A percentile compares a stretch with the other conserved stretches of the same genome.
These are phyloP conservation scores for Thalpophila matura DNA, from an alignment of 2,888 invertebrate species.

Conservation along the genomic window DNA sequence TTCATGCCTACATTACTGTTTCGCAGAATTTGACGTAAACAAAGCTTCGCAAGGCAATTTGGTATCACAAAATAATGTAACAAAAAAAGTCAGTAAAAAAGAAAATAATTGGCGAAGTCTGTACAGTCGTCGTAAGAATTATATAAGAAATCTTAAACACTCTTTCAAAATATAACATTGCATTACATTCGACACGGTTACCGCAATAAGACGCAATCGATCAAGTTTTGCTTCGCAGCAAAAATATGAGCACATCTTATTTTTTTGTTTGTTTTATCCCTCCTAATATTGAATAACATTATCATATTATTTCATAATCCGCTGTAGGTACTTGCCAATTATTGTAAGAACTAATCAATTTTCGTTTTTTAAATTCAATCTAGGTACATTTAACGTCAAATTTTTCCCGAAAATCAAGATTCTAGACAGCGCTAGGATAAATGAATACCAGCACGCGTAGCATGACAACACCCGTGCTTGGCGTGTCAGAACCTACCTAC, in stretches of 20 bases:
- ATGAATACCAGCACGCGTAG: too few relatives aligned
- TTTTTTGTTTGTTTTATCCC: constrained; percentile 19
- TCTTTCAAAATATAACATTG: constrained; percentile 57
- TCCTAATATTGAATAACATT: constrained; percentile 16
- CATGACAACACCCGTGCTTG: too few relatives aligned
- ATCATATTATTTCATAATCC: constrained; percentile 3
- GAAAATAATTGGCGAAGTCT: constrained; percentile 20
- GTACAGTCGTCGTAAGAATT: constrained; percentile 37
- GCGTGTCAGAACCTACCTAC: too few relatives aligned
- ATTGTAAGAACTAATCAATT: neutral
- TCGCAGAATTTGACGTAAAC: constrained; percentile 30
- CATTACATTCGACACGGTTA: constrained; percentile 55
- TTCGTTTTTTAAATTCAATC: too few relatives aligned
- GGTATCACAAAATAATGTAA: constrained; percentile 13
- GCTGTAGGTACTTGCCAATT: constrained; percentile 15
- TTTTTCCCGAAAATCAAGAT: too few relatives aligned
- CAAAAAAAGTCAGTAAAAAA: constrained; percentile 10
- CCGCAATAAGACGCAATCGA: constrained; percentile 57
- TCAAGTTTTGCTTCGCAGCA: constrained; percentile 36
- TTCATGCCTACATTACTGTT: constrained; percentile 33
- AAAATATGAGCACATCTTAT: constrained; percentile 30
- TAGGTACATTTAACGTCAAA: too few relatives aligned
- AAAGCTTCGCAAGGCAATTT: constrained; percentile 28
- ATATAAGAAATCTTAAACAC: constrained; percentile 49
- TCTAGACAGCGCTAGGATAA: too few relatives aligned